Evolutionary conservation across 2,113 vertebrate species (phyloP), one percentile per base, ranked within the genome.

Genomic region (Speoplatyrhinus poulsoni): DNA sequence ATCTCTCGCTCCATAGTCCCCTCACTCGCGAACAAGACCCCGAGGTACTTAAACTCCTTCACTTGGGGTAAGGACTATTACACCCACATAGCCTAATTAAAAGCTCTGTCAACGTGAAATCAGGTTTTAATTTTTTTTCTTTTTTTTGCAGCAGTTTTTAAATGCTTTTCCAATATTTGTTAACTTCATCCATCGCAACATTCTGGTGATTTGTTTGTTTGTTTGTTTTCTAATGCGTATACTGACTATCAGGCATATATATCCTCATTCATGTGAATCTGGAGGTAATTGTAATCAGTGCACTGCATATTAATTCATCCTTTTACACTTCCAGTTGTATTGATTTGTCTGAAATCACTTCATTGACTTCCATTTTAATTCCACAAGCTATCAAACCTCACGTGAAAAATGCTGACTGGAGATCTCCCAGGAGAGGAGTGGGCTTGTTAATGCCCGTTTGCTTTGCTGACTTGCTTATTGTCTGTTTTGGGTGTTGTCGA

Each of bases 381-480:
- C 55, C 4, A 50, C 48, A 46, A 41, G 74, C 65, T 66, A 69
- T 47, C 61, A 57, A 9, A 33, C 32, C 60, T 36, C 26, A 47
- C 47, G 63, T 46, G 47, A 70, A 75, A 46, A 73, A 12, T 74
- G 84, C 82, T 85, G 85, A 86, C 73, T 70, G 52, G 9, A 55
- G 67, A 58, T 69, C 11, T 33, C 78, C 66, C 26, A 1, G 12
- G 72, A 79, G 78, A 70, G 65, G 15, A 54, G 64, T 48, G 19
- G 36, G 60, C 12, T 3, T 69, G 79, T 75, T 70, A 71, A 80
- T 60, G 57, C 65, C 60, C 70, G 33, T 53, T 65, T 62, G 41
- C 64, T 75, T 16, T 70, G 70, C 65, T 70, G 77, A 71, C 62
- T 77, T 12, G 9, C 64, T 41, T 50, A 46, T 36, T 53, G 61